Base-by-base conservation (phyloP, 2,888 invertebrate genomes). In the Trachelus troglodyta region DNA sequence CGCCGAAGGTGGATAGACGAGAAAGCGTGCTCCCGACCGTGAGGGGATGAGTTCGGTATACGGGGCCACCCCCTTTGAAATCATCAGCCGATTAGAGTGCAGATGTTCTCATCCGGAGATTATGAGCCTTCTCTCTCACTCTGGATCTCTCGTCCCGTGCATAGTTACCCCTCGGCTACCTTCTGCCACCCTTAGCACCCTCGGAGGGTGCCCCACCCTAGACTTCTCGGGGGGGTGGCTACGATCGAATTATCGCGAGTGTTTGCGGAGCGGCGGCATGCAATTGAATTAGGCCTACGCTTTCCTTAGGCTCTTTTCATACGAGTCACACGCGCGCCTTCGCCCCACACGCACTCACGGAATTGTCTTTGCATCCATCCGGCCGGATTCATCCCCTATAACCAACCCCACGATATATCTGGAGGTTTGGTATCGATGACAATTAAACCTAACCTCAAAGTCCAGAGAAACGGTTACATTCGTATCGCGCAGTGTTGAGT, bases 201-300 rank as follows among this genome's bases (percentile, higher is more conserved):
- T 23, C 23, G 74, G 40, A 74, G 69, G 74, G 69, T 40, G 76
- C 15, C 34, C 15, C 34, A 30, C 56, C 23, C 56, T 23, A 2
- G 23, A 23, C 23, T 56, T 23, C 9, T 9, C 56, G 34, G 12
- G 56, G 56, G 56, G 88, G 86, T 84, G 85, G 85, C 80, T 87
- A 86, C 87, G 90, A 91, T 91, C 90, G 91, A 91, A 91, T 91
- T 91, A 91, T 91, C 91, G 90, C 88, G 90, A 91, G 91, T 91
- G 91, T 91, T 91, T 91, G 91, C 88, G 90, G 89, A 91, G 88
- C 89, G 89, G 88, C 87, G 87, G 88, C 87, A 82, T 90, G 87
- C 91, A 91, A 91, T 91, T 89, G 91, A 91, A 91, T 91, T 91
- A 91, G 87, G 84, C 84, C 83, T 83, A 79, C 76, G 81, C 78